These are phyloP conservation scores for Meriones unguiculatus DNA, from an alignment of 2,113 vertebrate species.

Conservation along the genomic window DNA sequence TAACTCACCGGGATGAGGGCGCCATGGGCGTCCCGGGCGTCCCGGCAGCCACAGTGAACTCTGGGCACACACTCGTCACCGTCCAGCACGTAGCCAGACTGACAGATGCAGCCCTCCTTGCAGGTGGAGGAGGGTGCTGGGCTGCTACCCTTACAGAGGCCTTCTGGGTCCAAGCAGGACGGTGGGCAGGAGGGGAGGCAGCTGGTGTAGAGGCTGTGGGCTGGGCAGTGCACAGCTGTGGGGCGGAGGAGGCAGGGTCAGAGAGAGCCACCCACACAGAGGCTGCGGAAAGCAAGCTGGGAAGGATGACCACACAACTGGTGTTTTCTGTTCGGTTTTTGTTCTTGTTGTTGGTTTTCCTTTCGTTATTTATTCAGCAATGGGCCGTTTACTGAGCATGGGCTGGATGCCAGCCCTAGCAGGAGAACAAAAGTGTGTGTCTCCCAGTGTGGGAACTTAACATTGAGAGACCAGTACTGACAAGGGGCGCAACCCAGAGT, in stretches of 20 bases:
- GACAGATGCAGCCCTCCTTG: neutral
- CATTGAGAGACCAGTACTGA: neutral
- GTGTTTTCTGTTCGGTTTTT: too few species aligned
- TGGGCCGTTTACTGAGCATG: neutral
- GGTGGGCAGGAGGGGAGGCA: constrained; percentile 88
- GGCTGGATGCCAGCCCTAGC: neutral
- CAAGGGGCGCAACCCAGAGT: neutral
- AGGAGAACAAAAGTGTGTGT: neutral
- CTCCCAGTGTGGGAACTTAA: neutral
- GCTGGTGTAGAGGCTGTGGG: constrained; percentile 88
- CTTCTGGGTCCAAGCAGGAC: constrained; percentile 87
- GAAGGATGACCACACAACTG: neutral
- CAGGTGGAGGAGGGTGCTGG: neutral
- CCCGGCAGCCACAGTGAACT: neutral
- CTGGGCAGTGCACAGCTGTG: constrained; percentile 88
- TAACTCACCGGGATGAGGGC: neutral
- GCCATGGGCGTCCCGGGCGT: neutral
- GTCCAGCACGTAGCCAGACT: neutral
- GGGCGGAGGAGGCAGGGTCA: neutral
- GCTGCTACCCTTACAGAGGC: constrained; percentile 81
- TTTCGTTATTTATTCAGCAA: neutral
- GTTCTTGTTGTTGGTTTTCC: too few species aligned
- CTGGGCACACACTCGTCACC: neutral
- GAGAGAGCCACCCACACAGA: neutral
- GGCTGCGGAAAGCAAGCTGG: neutral